Conservation (phyloP, 2,888 invertebrate genomes). For the Volucella inanis region DNA sequence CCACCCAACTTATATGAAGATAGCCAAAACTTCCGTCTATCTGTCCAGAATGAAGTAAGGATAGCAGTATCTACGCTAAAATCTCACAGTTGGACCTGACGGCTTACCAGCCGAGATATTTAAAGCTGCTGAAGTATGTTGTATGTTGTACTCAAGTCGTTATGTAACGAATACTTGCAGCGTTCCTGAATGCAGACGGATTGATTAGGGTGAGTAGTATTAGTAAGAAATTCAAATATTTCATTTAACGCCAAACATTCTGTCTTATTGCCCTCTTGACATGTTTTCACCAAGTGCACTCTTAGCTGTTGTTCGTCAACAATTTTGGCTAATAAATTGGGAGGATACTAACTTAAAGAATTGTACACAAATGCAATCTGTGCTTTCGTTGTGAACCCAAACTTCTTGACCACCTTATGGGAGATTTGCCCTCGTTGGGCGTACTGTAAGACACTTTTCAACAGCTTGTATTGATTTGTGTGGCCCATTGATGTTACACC, state of each 20-base stretch:
- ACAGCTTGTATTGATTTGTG: constrained; percentile 53
- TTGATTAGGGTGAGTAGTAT: constrained; percentile 11
- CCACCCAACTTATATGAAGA: too few relatives aligned
- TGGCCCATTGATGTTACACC: constrained; percentile 46
- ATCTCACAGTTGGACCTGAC: too few relatives aligned
- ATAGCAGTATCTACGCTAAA: too few relatives aligned
- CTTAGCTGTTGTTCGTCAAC: constrained; percentile 6
- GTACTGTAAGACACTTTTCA: constrained; percentile 49
- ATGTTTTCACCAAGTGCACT: neutral
- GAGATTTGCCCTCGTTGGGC: constrained; percentile 35
- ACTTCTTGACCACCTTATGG: constrained; percentile 45
- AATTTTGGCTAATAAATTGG: constrained; percentile 39
- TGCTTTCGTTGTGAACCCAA: constrained; percentile 8
- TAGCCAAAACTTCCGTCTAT: too few relatives aligned
- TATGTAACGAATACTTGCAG: too few relatives aligned
- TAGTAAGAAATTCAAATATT: constrained; percentile 6
- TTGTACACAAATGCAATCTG: constrained; percentile 16
- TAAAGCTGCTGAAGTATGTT: too few relatives aligned
- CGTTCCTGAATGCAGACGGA: constrained; percentile 18
- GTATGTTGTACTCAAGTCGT: too few relatives aligned
- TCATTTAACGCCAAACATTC: constrained; percentile 19
- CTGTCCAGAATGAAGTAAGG: too few relatives aligned
- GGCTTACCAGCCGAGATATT: too few relatives aligned
- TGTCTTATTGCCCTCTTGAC: neutral
- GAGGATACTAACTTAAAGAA: constrained; percentile 9